Conservation (phyloP, 2,797 vertebrate species). For the Protosalanx chinensis region DNA sequence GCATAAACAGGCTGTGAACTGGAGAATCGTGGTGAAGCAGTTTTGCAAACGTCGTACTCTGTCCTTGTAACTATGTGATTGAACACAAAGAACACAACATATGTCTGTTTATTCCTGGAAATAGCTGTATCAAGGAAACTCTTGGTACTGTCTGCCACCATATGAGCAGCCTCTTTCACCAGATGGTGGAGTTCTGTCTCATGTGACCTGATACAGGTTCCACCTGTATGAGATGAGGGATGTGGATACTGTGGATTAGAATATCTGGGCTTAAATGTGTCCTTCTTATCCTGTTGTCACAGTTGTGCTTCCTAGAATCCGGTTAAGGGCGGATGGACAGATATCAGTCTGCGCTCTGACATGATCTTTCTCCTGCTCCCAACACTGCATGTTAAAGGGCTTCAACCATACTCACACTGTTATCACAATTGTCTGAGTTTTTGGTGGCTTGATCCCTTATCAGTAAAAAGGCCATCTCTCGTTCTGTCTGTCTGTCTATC, state of each 20-base stretch:
- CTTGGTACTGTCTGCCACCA: not conserved
- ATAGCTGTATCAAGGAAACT: not conserved
- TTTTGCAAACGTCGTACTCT: constrained; percentile 3
- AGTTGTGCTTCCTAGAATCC: constrained; percentile 36
- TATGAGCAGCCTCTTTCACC: not conserved
- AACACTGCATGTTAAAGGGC: constrained; percentile 9
- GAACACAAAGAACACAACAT: constrained; percentile 20
- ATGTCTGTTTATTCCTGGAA: not conserved
- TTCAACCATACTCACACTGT: not conserved
- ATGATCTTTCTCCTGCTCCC: constrained; percentile 9
- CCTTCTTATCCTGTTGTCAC: constrained; percentile 17
- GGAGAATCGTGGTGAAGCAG: constrained; percentile 5
- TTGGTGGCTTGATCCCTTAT: not conserved
- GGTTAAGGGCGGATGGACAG: constrained; percentile 8
- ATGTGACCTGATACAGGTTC: not conserved
- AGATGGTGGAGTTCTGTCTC: not conserved
- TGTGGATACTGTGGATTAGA: constrained; percentile 19
- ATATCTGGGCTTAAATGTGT: constrained; percentile 37
- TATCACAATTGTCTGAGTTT: not conserved
- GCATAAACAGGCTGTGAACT: constrained; percentile 11
- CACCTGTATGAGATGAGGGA: not conserved
- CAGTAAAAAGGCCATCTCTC: not conserved
- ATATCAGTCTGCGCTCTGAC: not conserved
- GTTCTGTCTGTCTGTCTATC: not conserved
- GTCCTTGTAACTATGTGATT: constrained; percentile 19